Base-by-base conservation (phyloP, 2,888 invertebrate genomes). In the Amphipoea lucens region DNA sequence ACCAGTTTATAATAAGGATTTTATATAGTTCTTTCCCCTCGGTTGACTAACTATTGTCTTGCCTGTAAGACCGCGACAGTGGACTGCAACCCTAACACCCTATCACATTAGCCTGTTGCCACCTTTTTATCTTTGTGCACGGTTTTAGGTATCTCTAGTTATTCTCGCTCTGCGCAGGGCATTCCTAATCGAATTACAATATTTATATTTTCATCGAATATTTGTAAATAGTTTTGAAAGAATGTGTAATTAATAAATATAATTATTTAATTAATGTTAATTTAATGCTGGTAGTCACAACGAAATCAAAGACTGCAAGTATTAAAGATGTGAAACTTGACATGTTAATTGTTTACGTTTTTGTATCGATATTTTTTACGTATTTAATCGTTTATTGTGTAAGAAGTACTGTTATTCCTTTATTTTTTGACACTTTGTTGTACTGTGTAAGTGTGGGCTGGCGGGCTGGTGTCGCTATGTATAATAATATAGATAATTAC, bases 241-340 rank as follows among this genome's bases (percentile, higher is more conserved):
- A 80, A 83, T 84, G 82, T 87, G 78, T 88, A 85, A 86, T 77
- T 63, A 83, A 84, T 87, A 83, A 82, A 82, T 86, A 84, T 87
- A 82, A 83, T 83, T 86, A 85, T 89, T 92, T 91, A 88, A 92
- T 90, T 88, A 87, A 90, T 90, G 89, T 93, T 93, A 90, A 91
- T 91, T 90, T 92, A 92, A 95, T 94, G 94, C 96, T 96, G 94
- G 95, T 97, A 96, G 96, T 97, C 96, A 96, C 97, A 96, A 96
- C 95, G 96, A 96, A 96, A 95, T 95, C 94, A 96, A 96, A 97
- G 96, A 97, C 96, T 96, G 96, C 96, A 91, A 93, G 95, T 95
- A 93, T 95, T 95, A 91, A 93, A 82, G 88, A 87, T 89, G 91
- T 93, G 91, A 90, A 92, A 92, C 92, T 94, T 95, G 94, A 96